Base-by-base conservation (phyloP, 2,888 invertebrate genomes). In the Cataglyphis rosenhaueri region DNA sequence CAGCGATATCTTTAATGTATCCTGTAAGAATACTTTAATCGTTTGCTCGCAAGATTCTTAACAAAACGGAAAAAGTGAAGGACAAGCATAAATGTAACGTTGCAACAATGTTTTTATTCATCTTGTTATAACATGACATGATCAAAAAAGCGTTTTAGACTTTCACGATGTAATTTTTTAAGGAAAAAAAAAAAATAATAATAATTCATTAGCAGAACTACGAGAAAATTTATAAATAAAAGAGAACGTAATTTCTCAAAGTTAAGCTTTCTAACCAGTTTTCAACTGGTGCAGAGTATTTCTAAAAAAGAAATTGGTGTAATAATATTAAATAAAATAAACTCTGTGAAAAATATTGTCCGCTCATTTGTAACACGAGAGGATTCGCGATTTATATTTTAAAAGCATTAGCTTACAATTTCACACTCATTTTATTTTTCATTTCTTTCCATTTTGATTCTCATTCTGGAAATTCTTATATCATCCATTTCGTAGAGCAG, bases 171-270 rank as follows among this genome's bases (percentile, higher is more conserved):
- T 35, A 35, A 52, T 55, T 35, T 52, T 55, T 70, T 35, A 55
- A 15, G 35, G 21, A 12, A 57, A 15, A 15, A 15, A 18, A 15
- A 57, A 8, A 15, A 15, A 6, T 25, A 57, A 6, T 25, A 57
- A 21, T 57, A 38, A 55, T 38, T 71, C 9, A 5, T 35, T 21
- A 15, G n/a, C 44, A 29, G 15, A 18, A n/a, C 41, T 8, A 3
- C 48, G 8, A 68, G 25, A 68, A 68, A 48, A 21, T 32, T 32
- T 48, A 3, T n/a, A 70, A 55, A 70, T 70, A 12, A 35, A 70
- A 48, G 25, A 3, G 12, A 48, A 38, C 21, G 21, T 64, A 21
- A 32, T 29, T 68, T n/a, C 12, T 48, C 21, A 2, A 35, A 70
- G 35, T 70, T 70, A 32, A 55, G 21, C 32, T 32, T 70, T 21